Evolutionary conservation across 2,113 vertebrate genomes (phyloP).

Genomic region (Hystrix brachyura): DNA sequence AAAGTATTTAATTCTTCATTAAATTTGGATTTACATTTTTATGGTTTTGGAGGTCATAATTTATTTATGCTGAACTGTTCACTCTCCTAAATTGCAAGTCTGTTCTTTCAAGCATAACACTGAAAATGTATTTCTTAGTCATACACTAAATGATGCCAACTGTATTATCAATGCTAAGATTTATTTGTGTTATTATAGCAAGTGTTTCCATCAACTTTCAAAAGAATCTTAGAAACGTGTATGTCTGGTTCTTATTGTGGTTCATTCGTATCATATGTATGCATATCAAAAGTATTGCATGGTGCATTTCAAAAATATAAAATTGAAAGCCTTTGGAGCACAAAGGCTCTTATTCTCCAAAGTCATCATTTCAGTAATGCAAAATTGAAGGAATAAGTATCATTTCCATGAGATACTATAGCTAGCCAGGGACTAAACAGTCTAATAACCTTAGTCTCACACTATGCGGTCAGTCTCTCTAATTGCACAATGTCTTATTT

Average conservation of each 20-base stretch:
- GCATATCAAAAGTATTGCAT: not conserved
- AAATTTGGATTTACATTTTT: conserved; percentile 88
- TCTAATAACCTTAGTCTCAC: not conserved
- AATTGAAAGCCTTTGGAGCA: not conserved
- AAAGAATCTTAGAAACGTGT: conserved; percentile 7
- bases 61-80: conserved; percentile 75
- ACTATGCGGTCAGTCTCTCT: not conserved
- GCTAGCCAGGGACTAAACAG: not conserved
- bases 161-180: conserved; percentile 63
- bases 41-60: conserved; percentile 80
- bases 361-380: conserved; percentile 5
- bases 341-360: not conserved
- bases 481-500: not conserved
- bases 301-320: not conserved
- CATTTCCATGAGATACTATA: not conserved
- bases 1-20: conserved; percentile 83
- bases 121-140: conserved; percentile 78
- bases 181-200: conserved; percentile 66
- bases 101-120: conserved; percentile 84
- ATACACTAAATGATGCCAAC: conserved; percentile 58
- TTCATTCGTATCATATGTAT: not conserved
- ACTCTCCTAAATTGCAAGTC: conserved; percentile 82
- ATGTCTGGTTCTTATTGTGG: conserved; percentile 5
- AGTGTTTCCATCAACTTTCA: conserved; percentile 54
- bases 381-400: not conserved